phyloP scores from a whole-genome alignment of 1,140 invertebrate genomes.

The Drosophila orena region DNA sequence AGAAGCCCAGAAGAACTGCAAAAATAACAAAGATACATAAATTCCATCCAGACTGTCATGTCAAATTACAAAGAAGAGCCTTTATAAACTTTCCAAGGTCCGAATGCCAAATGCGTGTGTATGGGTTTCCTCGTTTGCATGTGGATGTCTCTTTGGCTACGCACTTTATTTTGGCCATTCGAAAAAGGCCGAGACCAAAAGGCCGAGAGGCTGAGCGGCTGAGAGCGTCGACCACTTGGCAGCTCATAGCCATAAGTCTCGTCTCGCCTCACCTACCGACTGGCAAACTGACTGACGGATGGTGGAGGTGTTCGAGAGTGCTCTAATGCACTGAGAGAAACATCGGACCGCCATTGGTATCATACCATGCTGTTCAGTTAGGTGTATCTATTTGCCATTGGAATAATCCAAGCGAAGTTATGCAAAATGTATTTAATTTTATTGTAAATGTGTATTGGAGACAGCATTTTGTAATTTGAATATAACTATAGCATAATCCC shows the following conservation, averaged over 20 bases:
- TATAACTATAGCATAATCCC: too few relatives aligned
- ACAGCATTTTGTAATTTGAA: too few relatives aligned
- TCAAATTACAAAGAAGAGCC: constrained; percentile 43
- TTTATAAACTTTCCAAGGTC: constrained; percentile 47
- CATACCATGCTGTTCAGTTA: too few relatives aligned
- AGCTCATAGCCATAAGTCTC: constrained; percentile 34
- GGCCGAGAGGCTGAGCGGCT: constrained; percentile 31
- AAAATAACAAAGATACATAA: constrained; percentile 1
- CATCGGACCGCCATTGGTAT: too few relatives aligned
- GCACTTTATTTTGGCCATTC: constrained; percentile 41
- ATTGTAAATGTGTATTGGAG: too few relatives aligned
- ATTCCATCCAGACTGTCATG: constrained; percentile 37
- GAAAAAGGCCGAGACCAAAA: constrained; percentile 49
- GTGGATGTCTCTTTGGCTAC: constrained; percentile 25
- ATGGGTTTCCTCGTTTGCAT: constrained; percentile 3
- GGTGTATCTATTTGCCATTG: too few relatives aligned
- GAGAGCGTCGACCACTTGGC: constrained; percentile 43
- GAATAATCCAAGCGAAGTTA: too few relatives aligned
- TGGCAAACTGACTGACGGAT: constrained; percentile 14
- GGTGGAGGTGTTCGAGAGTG: constrained; percentile 4
- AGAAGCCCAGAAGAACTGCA: constrained; percentile 3
- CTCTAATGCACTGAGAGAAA: constrained; percentile 10
- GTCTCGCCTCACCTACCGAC: constrained; percentile 14
- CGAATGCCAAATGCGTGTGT: constrained; percentile 29
- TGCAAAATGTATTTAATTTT: too few relatives aligned